These are phyloP conservation scores for Anolis apletophallus DNA, from an alignment of 2,797 vertebrate genomes.

Conservation along the genomic window DNA sequence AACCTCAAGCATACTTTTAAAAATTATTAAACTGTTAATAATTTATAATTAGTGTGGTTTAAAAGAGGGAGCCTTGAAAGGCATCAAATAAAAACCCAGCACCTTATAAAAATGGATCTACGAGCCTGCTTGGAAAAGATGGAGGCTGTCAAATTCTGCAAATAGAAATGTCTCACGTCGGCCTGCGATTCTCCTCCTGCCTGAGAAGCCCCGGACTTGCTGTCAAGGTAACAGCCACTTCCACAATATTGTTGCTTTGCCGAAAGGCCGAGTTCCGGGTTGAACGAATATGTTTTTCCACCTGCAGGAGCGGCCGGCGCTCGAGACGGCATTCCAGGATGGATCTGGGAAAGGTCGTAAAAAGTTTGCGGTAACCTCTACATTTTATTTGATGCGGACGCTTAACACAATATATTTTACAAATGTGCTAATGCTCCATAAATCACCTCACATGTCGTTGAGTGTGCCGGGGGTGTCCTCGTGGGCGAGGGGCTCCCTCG, in stretches of 20 bases:
- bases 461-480: conserved; percentile 46
- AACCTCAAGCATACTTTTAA: too few relatives aligned
- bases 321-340: conserved; percentile 71
- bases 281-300: conserved; percentile 78
- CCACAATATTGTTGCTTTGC: conserved; percentile 65
- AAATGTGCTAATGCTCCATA: conserved; percentile 69
- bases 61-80: too few relatives aligned
- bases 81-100: too few relatives aligned
- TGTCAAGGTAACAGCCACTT: conserved; percentile 63
- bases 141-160: not conserved
- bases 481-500: conserved; percentile 41
- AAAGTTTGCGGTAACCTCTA: conserved; percentile 74
- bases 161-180: not conserved
- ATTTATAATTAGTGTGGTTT: too few relatives aligned
- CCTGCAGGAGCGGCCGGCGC: conserved; percentile 73
- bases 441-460: conserved; percentile 68
- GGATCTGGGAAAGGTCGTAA: conserved; percentile 75
- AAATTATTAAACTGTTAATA: too few relatives aligned
- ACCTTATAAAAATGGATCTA: too few relatives aligned
- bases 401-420: conserved; percentile 76
- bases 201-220: conserved; percentile 43
- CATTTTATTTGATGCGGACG: conserved; percentile 79
- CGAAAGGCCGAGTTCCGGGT: conserved; percentile 54
- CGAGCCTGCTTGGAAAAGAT: not conserved
- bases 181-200: not conserved